Evolutionary conservation across 2,113 vertebrate species (phyloP), one percentile per base, ranked within the genome.

Genomic region (Colistium nudipinnis): DNA sequence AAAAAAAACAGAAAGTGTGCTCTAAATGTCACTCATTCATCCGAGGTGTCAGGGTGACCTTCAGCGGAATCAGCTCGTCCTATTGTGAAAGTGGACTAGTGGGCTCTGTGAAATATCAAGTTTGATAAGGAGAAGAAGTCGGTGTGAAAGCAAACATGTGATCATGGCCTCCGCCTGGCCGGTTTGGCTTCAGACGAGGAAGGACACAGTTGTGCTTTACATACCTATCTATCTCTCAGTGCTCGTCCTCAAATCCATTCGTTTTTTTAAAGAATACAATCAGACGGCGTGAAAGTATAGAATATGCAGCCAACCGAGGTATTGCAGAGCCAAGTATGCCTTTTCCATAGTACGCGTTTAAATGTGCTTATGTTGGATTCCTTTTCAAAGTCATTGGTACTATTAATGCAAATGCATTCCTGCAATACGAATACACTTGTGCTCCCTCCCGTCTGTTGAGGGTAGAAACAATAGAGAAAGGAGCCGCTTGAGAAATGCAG

Each of bases 21-120:
- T 88, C 87, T 89, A 93, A 94, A 94, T 94, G 93, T 93, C 93
- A 94, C 91, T 94, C 92, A 92, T 93, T 94, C 91, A 92, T 82
- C 75, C 59, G 54, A 63, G 77, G 83, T 92, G 90, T 90, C 85
- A 60, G 61, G 71, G 82, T 94, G 91, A 94, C 93, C 91, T 94
- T 93, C 91, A 91, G 89, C 84, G 86, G 88, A 92, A 90, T 89
- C 86, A 75, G 75, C 77, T 90, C 70, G 49, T 86, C 76, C 89
- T 78, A 84, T 91, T 91, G 92, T 91, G 84, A 91, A 82, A 55
- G 76, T 80, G 81, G 85, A 88, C 24, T 69, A 81, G 85, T 62
- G 65, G 78, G 71, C 79, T 80, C 53, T 81, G 84, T 83, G 71
- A 93, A 93, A 92, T 92, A 92, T 90, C 90, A 91, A 57, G 79